A percentile compares a stretch with the other conserved stretches of the same genome.
These are phyloP conservation scores for Pluvianellus socialis DNA, from an alignment of 2,113 vertebrate genomes.

Conservation along the genomic window DNA sequence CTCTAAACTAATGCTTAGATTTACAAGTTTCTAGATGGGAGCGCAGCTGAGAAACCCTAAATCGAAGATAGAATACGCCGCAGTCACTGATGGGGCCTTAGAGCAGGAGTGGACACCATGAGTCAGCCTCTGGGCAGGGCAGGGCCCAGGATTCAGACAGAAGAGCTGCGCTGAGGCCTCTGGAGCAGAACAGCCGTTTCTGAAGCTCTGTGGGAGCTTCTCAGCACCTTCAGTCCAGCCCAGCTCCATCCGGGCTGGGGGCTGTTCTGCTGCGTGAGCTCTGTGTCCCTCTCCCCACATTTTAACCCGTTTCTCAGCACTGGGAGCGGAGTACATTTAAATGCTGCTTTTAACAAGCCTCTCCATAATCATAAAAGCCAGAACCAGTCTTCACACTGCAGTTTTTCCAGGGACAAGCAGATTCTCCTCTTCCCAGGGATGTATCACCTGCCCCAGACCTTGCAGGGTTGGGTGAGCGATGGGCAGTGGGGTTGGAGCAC, in stretches of 20 bases:
- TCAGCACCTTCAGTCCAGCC: background rate
- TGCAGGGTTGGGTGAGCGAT: accelerated
- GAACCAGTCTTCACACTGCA: background rate
- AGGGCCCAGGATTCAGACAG: background rate
- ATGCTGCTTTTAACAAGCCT: background rate
- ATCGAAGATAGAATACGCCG: background rate
- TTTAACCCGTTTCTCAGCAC: background rate
- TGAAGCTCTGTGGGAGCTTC: background rate
- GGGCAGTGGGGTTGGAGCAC: accelerated
- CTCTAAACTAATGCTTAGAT: background rate
- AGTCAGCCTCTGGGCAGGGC: background rate
- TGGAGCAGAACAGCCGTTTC: background rate
- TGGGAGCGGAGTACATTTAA: background rate
- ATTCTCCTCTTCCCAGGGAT: accelerated
- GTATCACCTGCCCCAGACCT: background rate
- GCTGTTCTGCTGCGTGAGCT: background rate
- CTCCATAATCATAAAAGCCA: background rate
- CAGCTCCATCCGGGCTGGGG: background rate
- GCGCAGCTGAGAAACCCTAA: background rate
- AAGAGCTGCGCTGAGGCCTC: background rate
- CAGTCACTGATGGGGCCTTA: background rate
- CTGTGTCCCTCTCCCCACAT: background rate
- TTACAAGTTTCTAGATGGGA: background rate
- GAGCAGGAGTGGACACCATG: background rate
- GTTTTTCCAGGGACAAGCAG: background rate